Evolutionary conservation across 1,140 invertebrate genomes (phyloP), one percentile per base, ranked within the genome.

Genomic region (Drosophila cardini): DNA sequence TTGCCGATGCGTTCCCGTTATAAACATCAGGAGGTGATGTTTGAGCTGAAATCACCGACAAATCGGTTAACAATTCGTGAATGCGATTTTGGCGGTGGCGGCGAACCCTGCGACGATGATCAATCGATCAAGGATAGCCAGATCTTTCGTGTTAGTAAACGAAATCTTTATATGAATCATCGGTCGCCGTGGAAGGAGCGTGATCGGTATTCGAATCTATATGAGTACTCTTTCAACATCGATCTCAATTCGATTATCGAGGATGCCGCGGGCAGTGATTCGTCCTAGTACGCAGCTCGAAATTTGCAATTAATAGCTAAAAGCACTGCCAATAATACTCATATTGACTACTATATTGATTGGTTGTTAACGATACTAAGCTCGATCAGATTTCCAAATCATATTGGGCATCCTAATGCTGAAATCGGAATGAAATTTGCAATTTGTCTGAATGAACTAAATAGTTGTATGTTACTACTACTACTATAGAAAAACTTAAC

Each of bases 131-230:
- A 91, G 79, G 91, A 92, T 65, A 92, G 91, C 82, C 91, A 92
- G 82, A 92, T 91, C 78, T 92, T 92, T 90, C 91, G 91, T 85
- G 91, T 92, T 92, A 92, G 91, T 87, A 92, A 92, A 91, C 84
- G 91, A 90, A 92, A 91, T 91, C 87, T 92, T 85, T 91, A 92
- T 89, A 90, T 91, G 86, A 91, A 92, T 90, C 86, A 91, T 61
- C 79, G 90, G 64, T 91, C 90, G 76, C 91, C 91, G 50, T 91
- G 91, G 84, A 91, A 89, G 74, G 90, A 91, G 73, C 87, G 90
- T 72, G 90, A 92, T 76, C 86, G 91, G 11, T 92, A 92, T 72
- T 92, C 91, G 10, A 92, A 92, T 74, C 87, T 92, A 10, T 92
- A 92, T 60, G 91, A 92, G 72, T 92, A 92, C 56, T 91, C 91